Evolutionary conservation across 2,797 vertebrate genomes (phyloP), one percentile per base, ranked within the genome.

Genomic region (Ctenopoma kingsleyae): DNA sequence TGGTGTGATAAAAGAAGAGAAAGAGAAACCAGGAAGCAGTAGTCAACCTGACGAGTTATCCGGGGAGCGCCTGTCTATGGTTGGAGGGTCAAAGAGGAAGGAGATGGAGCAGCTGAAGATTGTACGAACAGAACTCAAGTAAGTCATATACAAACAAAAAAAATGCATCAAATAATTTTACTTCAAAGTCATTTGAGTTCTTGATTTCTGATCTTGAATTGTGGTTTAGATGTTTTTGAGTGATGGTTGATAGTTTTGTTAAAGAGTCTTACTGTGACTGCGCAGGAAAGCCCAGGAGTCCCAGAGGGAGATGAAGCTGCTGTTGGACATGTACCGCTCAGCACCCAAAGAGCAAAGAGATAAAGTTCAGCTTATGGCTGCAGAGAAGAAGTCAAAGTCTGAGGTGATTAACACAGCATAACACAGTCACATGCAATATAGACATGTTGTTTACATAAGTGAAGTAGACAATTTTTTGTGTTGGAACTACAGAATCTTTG

Each of bases 321-420:
- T 99, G 70, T 84, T 99, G 41, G 98, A 99, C 86, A 99, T 99
- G 97, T 99, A 99, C 79, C 95, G 96, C 38, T 98, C 98, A 19
- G 97, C 97, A 11, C 98, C 97, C 0, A 99, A 99, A 80, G 98
- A 99, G 80, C 98, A 99, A 89, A 94, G 98, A 43, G 97, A 99
- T 90, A 99, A 99, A 89, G 98, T 99, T 8, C 97, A 99, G 82
- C 93, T 99, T 5, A 98, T 99, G 98, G 98, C 98, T 57, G 97
- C 98, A 13, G 98, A 99, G 90, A 98, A 97, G 90, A 99, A 98
- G 83, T 89, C 96, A 35, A 99, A 99, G 88, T 96, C 97, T 58
- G 98, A 99, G 96, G 97, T 99, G 92, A 68, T 50, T 5, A 38
- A 5, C 30, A 5, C 32, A 38, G 17, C 25, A 44, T 19, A 49